Evolutionary conservation across 2,888 invertebrate genomes (phyloP).

Genomic region (Lepidonotus clava): DNA sequence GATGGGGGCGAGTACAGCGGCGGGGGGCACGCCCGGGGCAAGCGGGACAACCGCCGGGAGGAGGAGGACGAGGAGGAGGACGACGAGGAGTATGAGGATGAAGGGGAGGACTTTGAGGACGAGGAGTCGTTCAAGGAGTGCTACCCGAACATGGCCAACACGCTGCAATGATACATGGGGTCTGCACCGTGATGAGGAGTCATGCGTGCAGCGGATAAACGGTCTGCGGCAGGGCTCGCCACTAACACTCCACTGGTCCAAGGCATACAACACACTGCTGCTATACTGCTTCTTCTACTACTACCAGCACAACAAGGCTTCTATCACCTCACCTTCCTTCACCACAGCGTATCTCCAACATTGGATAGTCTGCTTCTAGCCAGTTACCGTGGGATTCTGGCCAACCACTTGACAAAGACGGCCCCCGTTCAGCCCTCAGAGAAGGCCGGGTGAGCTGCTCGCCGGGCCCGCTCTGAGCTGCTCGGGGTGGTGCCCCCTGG

Average conservation of each 20-base stretch:
- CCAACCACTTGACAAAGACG: no score
- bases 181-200: constrained; percentile 43
- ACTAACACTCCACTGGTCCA: constrained; percentile 37
- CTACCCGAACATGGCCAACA: constrained; percentile 50
- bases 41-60: neutral
- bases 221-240: constrained; percentile 30
- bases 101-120: constrained; percentile 21
- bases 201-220: constrained; percentile 44
- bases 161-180: constrained; percentile 48
- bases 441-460: no score
- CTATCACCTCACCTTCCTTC: no score
- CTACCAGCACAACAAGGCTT: no score
- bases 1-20: constrained; percentile 3
- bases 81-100: neutral
- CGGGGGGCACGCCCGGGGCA: neutral
- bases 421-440: no score
- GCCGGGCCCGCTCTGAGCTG: no score
- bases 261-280: neutral
- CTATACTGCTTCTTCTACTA: neutral
- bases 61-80: constrained; percentile 49
- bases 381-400: no score
- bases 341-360: no score
- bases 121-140: constrained; percentile 51
- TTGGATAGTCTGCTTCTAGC: no score
- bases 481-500: no score